A percentile compares a stretch with the other conserved stretches of the same genome.
Evolutionary conservation across 2,797 vertebrate species (phyloP).

Genomic region (Acanthurus lineatus): DNA sequence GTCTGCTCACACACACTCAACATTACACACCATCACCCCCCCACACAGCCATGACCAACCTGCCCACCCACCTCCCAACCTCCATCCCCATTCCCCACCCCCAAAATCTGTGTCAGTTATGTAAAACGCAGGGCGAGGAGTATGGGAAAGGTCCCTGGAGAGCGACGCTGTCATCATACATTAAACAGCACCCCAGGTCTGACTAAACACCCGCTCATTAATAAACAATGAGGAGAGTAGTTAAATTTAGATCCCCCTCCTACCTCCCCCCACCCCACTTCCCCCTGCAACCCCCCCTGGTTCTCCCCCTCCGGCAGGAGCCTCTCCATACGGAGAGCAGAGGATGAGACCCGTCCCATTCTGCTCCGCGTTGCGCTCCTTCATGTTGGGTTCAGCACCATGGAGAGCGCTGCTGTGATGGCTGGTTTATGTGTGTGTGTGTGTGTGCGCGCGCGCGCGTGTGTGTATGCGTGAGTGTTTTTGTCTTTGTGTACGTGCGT

Average conservation of each 20-base stretch:
- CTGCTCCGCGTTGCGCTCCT: constrained; percentile 41
- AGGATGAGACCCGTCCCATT: constrained; percentile 47
- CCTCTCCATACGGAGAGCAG: constrained; percentile 64
- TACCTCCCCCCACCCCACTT: constrained; percentile 19
- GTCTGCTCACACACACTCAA: constrained; percentile 50
- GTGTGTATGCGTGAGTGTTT: too few relatives aligned
- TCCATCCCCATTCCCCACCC: too few relatives aligned
- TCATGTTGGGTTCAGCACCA: constrained; percentile 81
- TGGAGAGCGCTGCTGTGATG: constrained; percentile 72
- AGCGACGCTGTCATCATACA: constrained; percentile 85
- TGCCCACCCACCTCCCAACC: too few relatives aligned
- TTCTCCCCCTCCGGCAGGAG: constrained; percentile 54
- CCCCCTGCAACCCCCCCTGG: constrained; percentile 18
- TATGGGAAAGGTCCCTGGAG: constrained; percentile 76
- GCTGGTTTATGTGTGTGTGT: constrained; percentile 24
- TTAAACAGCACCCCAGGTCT: constrained; percentile 85
- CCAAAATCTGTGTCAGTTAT: constrained; percentile 79
- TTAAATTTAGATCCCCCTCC: constrained; percentile 80
- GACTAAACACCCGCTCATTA: constrained; percentile 86
- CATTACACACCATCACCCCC: constrained; percentile 30
- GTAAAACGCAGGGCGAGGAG: constrained; percentile 76
- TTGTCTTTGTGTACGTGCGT: too few relatives aligned
- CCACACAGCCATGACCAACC: constrained; percentile 52
- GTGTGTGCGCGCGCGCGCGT: constrained; percentile 24
- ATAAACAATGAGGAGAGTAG: constrained; percentile 82